Conservation (phyloP, 2,888 invertebrate genomes). For the Heteropelma amictum region DNA sequence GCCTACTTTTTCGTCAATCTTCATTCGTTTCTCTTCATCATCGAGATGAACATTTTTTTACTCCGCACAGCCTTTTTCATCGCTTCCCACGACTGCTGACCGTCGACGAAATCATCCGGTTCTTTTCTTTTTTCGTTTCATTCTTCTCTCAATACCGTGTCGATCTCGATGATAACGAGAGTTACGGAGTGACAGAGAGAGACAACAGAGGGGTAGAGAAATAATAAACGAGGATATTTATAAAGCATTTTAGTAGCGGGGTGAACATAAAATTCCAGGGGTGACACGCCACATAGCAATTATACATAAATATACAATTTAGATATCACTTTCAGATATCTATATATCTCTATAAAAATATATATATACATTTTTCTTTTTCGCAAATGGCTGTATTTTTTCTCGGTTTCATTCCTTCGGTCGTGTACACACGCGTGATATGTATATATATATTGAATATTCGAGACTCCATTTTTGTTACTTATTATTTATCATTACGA, state of each 20-base stretch:
- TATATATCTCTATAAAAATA: conserved; percentile 24
- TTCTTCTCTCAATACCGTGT: neutral
- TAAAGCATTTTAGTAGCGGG: conserved; percentile 47
- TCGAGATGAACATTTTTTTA: no score
- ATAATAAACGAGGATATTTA: conserved; percentile 48
- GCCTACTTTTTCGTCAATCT: neutral
- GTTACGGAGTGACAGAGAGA: conserved; percentile 41
- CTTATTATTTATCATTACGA: conserved; percentile 63
- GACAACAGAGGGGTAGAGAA: conserved; percentile 48
- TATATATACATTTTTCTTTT: conserved; percentile 16
- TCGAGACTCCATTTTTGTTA: conserved; percentile 56
- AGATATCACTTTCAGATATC: conserved; percentile 37
- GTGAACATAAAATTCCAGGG: conserved; percentile 50
- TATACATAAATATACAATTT: conserved; percentile 40
- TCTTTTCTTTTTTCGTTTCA: neutral
- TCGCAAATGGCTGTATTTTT: no score
- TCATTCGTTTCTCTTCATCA: neutral
- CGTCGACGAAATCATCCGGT: no score
- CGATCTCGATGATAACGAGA: conserved; percentile 21
- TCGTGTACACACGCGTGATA: no score
- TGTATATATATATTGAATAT: conserved; percentile 47
- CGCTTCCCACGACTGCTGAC: no score
- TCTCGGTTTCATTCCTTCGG: no score
- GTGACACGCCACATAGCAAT: conserved; percentile 58
- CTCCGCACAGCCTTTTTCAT: no score